These are phyloP conservation scores for Nemotelus nigrinus DNA, from an alignment of 2,888 invertebrate species.

Conservation along the genomic window DNA sequence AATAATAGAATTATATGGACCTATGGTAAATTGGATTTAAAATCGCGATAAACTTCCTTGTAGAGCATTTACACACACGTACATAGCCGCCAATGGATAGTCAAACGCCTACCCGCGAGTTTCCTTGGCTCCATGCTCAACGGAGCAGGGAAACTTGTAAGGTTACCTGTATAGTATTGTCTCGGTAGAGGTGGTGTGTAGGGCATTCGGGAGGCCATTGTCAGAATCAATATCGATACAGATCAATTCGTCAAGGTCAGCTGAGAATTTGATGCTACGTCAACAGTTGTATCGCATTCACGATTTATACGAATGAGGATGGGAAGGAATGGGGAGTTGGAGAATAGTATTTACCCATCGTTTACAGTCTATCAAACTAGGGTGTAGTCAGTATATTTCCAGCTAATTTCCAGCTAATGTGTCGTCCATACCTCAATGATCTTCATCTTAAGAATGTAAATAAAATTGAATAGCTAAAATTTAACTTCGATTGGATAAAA, in stretches of 20 bases:
- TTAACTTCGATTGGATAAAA: no score
- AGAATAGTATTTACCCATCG: no score
- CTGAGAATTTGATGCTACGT: neutral
- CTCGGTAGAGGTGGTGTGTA: neutral
- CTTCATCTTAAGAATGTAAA: no score
- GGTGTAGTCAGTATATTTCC: no score
- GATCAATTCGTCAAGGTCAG: constrained; percentile 33
- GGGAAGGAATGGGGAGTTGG: no score
- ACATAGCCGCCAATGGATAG: neutral
- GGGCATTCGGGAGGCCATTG: neutral
- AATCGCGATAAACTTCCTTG: constrained; percentile 19
- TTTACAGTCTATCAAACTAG: no score
- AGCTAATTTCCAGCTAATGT: no score
- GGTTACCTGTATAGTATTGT: constrained; percentile 4
- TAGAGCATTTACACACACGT: constrained; percentile 44
- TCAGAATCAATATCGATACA: neutral
- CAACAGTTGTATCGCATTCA: neutral
- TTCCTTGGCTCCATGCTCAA: no score
- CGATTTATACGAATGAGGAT: no score
- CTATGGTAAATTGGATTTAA: constrained; percentile 47
- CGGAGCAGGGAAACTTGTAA: constrained; percentile 23
- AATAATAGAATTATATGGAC: constrained; percentile 50
- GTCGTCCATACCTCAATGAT: no score
- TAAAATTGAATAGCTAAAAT: no score
- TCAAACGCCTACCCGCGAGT: no score